Base-by-base conservation (phyloP, 2,113 vertebrate genomes). In the Cavia aperea region DNA sequence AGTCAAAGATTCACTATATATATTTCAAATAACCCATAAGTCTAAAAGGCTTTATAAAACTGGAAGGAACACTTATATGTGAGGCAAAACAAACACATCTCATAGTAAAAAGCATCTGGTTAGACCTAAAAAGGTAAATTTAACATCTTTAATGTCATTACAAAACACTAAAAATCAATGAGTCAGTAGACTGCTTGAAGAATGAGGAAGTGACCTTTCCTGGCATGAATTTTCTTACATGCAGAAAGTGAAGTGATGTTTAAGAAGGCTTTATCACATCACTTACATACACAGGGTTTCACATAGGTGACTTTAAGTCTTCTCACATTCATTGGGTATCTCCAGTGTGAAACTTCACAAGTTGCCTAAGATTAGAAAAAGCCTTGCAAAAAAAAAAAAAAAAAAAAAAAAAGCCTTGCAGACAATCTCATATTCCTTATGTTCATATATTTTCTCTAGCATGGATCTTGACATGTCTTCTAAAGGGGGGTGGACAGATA, bases 401-500 rank as follows among this genome's bases (percentile, higher is more conserved):
- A 39, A 39, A 39, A 39, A 39, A 31, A 58, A 93, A 68, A 92
- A 93, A 33, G 12, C 14, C 7, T 86, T 93, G n/a, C 86, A 96
- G 33, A 77, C 24, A 75, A 89, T 51, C 49, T 85, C 77, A 26
- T 70, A 94, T 26, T 73, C 70, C 10, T 92, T 81, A 92, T 78
- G 86, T 81, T 92, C n/a, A 89, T 90, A 70, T 2, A 66, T 93
- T 88, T 96, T 95, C 95, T 93, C 82, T 93, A 21, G 78, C 36
- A 24, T 96, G 95, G 77, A 93, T 96, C 90, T 95, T 96, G 62
- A 95, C 43, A 85, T 98, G 98, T 93, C 95, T 96, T 90, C 94
- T 77, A 95, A 96, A 96, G 60, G 95, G 94, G 39, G 95, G 86
- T 4, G 94, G 93, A 83, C 96, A 96, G 51, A 95, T 92, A 90